A percentile compares a stretch with the other conserved stretches of the same genome.
phyloP scores from a whole-genome alignment of 1,140 invertebrate genomes.

The Platyura marginata region DNA sequence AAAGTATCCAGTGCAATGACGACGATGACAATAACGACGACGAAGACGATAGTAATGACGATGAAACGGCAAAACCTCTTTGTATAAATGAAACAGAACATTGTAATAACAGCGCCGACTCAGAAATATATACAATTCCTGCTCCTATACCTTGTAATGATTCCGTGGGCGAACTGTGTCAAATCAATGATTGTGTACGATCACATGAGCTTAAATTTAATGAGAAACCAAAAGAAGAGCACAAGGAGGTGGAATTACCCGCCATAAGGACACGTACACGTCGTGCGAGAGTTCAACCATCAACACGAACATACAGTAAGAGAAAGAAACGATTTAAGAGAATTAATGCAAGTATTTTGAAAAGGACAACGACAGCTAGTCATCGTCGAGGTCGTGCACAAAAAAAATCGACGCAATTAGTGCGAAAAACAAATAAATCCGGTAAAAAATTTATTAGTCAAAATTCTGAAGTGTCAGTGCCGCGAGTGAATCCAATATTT shows the following conservation, averaged over 20 bases:
- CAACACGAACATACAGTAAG: neutral
- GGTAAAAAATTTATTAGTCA: neutral
- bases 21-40: neutral
- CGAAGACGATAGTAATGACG: neutral
- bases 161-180: neutral
- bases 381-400: too few relatives aligned
- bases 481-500: conserved; percentile 59
- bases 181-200: neutral
- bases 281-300: neutral
- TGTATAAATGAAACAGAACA: neutral
- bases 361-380: too few relatives aligned
- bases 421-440: too few relatives aligned
- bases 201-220: neutral
- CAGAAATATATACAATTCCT: neutral
- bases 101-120: neutral
- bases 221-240: neutral
- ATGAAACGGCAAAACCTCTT: neutral
- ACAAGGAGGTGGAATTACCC: neutral
- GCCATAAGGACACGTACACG: neutral
- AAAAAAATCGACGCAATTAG: too few relatives aligned
- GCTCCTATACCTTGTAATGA: neutral
- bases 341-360: neutral
- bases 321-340: neutral
- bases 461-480: conserved; percentile 8
- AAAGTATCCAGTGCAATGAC: neutral